Base-by-base conservation (phyloP, 23 tunicate species). In the Ciona savignyi region DNA sequence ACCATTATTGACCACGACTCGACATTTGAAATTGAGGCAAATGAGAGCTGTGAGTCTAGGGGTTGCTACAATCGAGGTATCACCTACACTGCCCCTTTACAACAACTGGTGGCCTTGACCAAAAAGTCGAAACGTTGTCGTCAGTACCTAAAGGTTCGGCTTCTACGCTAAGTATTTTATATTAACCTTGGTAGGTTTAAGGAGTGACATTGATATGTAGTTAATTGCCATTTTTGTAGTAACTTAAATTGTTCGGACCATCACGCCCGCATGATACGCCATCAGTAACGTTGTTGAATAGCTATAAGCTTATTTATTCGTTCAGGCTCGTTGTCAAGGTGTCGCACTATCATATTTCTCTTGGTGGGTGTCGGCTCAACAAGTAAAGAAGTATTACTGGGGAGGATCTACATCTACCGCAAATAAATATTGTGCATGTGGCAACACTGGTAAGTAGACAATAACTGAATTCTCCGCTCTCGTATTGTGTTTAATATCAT, bases 381-480 rank as follows among this genome's bases (percentile, higher is more conserved):
- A 25, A 63, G 28, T 4, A 22, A 25, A 63, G 26, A 63, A n/a
- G 24, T 25, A 63, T 63, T 63, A 63, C 22, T 63, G 67, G 67
- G 67, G 67, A 63, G 67, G 67, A 11, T 20, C 67, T 63, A 63
- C 67, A 9, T 63, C 67, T n/a, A 23, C 4, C 6, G 22, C 24
- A 63, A 63, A 63, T 25, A 6, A 25, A 11, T 63, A n/a, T 22
- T 63, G 67, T 25, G 67, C 67, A 9, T 63, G 67, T 22, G 67
- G 67, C 4, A 25, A 63, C 6, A 63, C 67, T 9, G 24, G 67
- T 63, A 9, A 63, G 28, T n/a, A n/a, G 15, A 15, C 56, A 42
- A 42, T 42, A 15, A n/a, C n/a, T n/a, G n/a, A n/a, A n/a, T n/a
- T n/a, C n/a, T n/a, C n/a, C n/a, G n/a, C n/a, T n/a, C n/a, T n/a